phyloP scores from a whole-genome alignment of 2,113 vertebrate genomes.

The Takifugu flavidus region DNA sequence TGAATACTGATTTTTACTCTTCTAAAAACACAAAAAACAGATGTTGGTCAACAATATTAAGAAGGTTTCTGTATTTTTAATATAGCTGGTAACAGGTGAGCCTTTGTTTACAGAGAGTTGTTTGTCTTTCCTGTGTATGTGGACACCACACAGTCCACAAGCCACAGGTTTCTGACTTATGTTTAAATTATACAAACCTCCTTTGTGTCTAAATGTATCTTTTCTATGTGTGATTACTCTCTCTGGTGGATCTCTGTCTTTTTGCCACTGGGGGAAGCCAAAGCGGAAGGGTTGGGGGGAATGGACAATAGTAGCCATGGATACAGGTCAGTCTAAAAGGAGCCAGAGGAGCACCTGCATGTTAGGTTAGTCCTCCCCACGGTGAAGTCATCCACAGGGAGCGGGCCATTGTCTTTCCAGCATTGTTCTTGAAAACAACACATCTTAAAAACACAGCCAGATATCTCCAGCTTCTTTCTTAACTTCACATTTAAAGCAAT shows the following conservation, averaged over 20 bases:
- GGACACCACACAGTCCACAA: neutral
- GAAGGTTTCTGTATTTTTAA: no score
- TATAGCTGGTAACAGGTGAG: no score
- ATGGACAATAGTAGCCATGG: constrained; percentile 66
- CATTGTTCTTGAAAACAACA: constrained; percentile 23
- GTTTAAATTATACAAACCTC: constrained; percentile 40
- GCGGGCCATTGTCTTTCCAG: constrained; percentile 49
- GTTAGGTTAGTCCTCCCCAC: constrained; percentile 53
- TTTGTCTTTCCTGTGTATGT: neutral
- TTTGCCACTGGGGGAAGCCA: neutral
- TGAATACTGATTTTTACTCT: neutral
- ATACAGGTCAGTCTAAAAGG: constrained; percentile 44
- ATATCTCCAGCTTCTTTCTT: constrained; percentile 2
- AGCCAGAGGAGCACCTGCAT: constrained; percentile 60
- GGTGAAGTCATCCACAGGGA: constrained; percentile 63
- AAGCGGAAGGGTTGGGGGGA: constrained; percentile 48
- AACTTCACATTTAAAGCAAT: constrained; percentile 5
- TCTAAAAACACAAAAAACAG: neutral
- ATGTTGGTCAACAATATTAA: no score
- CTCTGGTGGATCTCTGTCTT: neutral
- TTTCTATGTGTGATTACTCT: neutral
- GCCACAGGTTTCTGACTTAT: constrained; percentile 38
- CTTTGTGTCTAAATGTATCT: constrained; percentile 33
- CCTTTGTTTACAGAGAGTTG: constrained; percentile 8
- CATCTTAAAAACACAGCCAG: neutral